Evolutionary conservation across 2,113 vertebrate species (phyloP).

Genomic region (Amblyornis subalaris): DNA sequence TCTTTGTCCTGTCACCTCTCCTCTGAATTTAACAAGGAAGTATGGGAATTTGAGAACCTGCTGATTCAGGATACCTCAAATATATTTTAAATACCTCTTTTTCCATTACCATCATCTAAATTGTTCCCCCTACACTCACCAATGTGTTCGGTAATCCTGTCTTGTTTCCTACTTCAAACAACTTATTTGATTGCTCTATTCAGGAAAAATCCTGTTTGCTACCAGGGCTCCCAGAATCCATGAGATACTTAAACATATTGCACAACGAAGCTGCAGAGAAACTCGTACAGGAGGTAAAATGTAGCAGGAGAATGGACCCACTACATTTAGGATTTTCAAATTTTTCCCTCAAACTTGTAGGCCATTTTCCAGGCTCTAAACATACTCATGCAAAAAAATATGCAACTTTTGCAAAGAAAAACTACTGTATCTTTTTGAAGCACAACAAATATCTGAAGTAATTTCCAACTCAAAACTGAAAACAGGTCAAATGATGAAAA

Average conservation of each 20-base stretch:
- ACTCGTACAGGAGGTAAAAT: background rate
- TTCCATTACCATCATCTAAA: background rate
- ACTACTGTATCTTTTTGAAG: background rate
- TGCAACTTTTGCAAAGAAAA: background rate
- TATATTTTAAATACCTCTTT: background rate
- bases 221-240: background rate
- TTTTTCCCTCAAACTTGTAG: background rate
- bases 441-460: background rate
- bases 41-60: background rate
- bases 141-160: background rate
- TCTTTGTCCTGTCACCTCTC: background rate
- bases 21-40: background rate
- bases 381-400: background rate
- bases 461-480: background rate
- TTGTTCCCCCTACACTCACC: background rate
- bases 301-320: background rate
- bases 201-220: background rate
- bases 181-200: background rate
- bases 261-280: background rate
- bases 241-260: background rate
- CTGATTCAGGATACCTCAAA: background rate
- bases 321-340: background rate
- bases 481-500: background rate
- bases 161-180: background rate
- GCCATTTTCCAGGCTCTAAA: background rate